A percentile compares a stretch with the other conserved stretches of the same genome.
Conservation (phyloP, 2,113 vertebrate species). For the human region DNA sequence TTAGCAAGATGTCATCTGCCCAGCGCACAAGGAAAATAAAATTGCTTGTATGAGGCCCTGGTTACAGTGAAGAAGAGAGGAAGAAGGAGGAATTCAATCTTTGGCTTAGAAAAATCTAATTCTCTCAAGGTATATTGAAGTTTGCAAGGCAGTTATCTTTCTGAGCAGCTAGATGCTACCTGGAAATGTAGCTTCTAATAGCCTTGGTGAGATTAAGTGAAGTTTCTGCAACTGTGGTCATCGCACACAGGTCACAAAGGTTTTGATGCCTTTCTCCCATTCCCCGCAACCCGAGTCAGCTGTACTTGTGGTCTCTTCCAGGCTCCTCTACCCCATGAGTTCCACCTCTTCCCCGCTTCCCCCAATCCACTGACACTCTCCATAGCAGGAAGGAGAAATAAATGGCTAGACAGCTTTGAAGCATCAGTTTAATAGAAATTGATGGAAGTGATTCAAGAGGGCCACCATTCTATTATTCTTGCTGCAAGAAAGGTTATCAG, state of each 20-base stretch:
- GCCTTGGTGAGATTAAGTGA: slow-evolving; percentile 74
- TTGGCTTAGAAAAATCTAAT: slow-evolving; percentile 81
- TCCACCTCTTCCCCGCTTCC: slow-evolving; percentile 20
- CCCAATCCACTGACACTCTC: slow-evolving; percentile 45
- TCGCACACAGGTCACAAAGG: slow-evolving; percentile 11
- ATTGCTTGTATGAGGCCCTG: slow-evolving; percentile 51
- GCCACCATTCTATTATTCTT: slow-evolving; percentile 78
- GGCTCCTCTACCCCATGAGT: not conserved
- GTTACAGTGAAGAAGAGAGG: slow-evolving; percentile 37
- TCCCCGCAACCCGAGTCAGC: not conserved
- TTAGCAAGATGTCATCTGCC: slow-evolving; percentile 52
- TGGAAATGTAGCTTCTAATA: slow-evolving; percentile 73
- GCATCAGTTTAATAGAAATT: slow-evolving; percentile 81
- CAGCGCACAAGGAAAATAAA: slow-evolving; percentile 58
- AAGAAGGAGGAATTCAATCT: slow-evolving; percentile 63
- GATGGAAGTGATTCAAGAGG: slow-evolving; percentile 75
- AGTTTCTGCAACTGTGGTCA: slow-evolving; percentile 74
- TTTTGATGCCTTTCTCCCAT: not conserved
- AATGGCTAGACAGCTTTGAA: slow-evolving; percentile 74
- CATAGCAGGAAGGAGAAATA: slow-evolving; percentile 53
- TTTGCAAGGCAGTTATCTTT: slow-evolving; percentile 76
- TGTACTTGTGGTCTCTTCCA: not conserved
- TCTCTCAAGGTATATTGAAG: slow-evolving; percentile 78
- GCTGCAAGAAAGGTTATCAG: slow-evolving; percentile 73
- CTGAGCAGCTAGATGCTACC: slow-evolving; percentile 66